Evolutionary conservation across 2,888 invertebrate species (phyloP).

Genomic region (Drosophila sordidapex): DNA sequence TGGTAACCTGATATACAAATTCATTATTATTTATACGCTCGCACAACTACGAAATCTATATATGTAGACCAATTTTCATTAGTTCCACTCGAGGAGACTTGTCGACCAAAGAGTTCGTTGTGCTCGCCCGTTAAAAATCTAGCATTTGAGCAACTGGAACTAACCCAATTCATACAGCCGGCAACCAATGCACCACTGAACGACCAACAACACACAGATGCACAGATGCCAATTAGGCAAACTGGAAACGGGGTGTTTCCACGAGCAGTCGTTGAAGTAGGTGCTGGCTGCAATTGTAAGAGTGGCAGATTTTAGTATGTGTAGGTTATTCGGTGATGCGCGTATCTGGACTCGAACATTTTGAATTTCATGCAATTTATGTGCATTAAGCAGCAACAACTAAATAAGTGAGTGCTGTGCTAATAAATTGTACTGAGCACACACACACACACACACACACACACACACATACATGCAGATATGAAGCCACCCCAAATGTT

Average conservation of each 20-base stretch:
- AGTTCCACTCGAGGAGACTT: conserved; percentile 69
- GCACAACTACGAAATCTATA: conserved; percentile 16
- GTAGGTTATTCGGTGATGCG: background rate
- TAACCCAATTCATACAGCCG: conserved; percentile 14
- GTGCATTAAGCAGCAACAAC: conserved; percentile 43
- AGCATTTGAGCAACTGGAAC: conserved; percentile 30
- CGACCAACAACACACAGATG: conserved; percentile 41
- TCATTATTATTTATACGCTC: conserved; percentile 31
- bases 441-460: conserved; percentile 24
- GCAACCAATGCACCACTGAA: conserved; percentile 9
- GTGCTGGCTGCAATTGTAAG: conserved; percentile 9
- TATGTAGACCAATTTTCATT: conserved; percentile 50
- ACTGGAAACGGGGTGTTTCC: conserved; percentile 17
- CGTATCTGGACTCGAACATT: conserved; percentile 31
- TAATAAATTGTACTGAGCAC: conserved; percentile 46
- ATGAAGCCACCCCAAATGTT: conserved; percentile 70
- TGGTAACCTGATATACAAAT: conserved; percentile 7
- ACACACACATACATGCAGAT: conserved; percentile 12
- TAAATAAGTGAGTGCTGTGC: conserved; percentile 42
- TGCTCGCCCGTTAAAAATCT: conserved; percentile 41
- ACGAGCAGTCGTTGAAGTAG: conserved; percentile 3
- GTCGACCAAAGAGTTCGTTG: conserved; percentile 58
- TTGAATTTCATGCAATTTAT: conserved; percentile 58
- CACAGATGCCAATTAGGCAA: conserved; percentile 41
- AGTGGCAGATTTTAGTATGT: conserved; percentile 31